phyloP scores from a whole-genome alignment of 2,113 vertebrate species.

The Triplophysa dalaica region DNA sequence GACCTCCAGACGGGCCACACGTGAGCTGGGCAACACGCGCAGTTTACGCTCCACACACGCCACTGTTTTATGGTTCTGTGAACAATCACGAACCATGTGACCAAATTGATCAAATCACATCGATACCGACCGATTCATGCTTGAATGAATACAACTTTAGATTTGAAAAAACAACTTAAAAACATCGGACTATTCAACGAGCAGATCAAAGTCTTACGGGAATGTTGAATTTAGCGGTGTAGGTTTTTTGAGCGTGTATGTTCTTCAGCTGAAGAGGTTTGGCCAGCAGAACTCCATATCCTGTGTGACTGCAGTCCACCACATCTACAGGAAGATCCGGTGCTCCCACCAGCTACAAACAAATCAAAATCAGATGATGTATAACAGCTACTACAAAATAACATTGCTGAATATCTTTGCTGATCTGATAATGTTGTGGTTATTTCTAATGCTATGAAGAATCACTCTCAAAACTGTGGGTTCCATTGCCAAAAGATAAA shows the following conservation, averaged over 20 bases:
- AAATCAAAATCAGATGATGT: neutral
- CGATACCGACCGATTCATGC: no score
- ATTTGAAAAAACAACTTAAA: no score
- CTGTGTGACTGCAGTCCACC: conserved; percentile 85
- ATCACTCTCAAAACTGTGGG: no score
- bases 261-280: conserved; percentile 80
- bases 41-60: conserved; percentile 75
- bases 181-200: neutral
- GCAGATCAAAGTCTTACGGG: conserved; percentile 75
- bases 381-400: no score
- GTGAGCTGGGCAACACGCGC: conserved; percentile 82
- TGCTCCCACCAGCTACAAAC: conserved; percentile 76
- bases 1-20: conserved; percentile 77
- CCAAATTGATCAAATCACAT: neutral
- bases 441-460: no score
- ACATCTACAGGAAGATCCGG: conserved; percentile 70
- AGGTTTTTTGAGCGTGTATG: conserved; percentile 73
- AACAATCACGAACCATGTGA: neutral
- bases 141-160: no score
- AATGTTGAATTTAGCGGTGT: conserved; percentile 82
- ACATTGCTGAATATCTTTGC: no score
- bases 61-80: conserved; percentile 78
- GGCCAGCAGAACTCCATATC: conserved; percentile 79
- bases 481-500: no score
- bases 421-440: no score